phyloP scores from a whole-genome alignment of 2,888 invertebrate genomes.

The Drosophila birchii region DNA sequence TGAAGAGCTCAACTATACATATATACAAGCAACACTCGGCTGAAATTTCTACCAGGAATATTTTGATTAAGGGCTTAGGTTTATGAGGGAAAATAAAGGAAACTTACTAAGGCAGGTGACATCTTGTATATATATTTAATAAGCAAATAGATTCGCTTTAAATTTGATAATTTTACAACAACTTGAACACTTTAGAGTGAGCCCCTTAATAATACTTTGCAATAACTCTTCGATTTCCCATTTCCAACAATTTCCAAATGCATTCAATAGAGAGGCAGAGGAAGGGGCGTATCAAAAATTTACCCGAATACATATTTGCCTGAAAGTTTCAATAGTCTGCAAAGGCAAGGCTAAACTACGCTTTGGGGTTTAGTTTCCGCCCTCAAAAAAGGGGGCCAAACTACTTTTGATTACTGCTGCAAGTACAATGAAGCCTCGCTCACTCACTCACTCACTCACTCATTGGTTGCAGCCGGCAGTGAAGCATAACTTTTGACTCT shows the following conservation, averaged over 20 bases:
- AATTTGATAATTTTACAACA: background rate
- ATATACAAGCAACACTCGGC: background rate
- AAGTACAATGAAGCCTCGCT: constrained; percentile 53
- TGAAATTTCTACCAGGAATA: background rate
- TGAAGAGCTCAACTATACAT: background rate
- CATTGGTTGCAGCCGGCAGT: constrained; percentile 63
- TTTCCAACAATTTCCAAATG: constrained; percentile 20
- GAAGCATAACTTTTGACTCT: constrained; percentile 77
- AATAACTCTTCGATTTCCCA: constrained; percentile 3
- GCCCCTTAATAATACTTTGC: background rate
- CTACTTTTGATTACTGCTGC: constrained; percentile 76
- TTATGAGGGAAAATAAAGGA: background rate
- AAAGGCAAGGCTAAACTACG: constrained; percentile 24
- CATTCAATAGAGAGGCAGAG: background rate
- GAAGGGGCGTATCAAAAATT: constrained; percentile 19
- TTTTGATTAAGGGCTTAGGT: background rate
- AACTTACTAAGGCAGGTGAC: constrained; percentile 3
- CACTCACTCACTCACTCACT: constrained; percentile 21
- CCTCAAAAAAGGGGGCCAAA: constrained; percentile 50
- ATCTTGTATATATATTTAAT: background rate
- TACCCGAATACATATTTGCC: constrained; percentile 50
- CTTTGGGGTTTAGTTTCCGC: constrained; percentile 35
- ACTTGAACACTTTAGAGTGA: background rate
- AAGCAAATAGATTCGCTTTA: background rate
- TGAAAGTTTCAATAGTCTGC: constrained; percentile 65